These are phyloP conservation scores for Troides aeacus DNA, from an alignment of 2,888 invertebrate genomes.

Conservation along the genomic window DNA sequence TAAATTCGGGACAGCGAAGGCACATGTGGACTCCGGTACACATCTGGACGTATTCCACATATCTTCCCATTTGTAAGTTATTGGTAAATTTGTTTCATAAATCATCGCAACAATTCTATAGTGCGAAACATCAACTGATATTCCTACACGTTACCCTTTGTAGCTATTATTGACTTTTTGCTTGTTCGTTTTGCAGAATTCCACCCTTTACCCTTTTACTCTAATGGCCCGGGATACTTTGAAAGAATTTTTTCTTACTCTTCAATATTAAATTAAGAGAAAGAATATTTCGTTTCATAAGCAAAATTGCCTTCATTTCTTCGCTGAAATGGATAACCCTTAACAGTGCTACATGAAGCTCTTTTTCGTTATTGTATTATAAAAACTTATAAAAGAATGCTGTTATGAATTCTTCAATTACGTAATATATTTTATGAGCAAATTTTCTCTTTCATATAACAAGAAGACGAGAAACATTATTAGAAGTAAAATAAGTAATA, in stretches of 20 bases:
- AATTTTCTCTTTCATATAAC: not conserved
- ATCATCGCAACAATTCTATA: slow-evolving; percentile 5
- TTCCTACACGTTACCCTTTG: slow-evolving; percentile 28
- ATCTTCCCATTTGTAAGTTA: slow-evolving; percentile 9
- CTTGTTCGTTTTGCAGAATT: slow-evolving; percentile 30
- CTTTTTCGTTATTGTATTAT: slow-evolving; percentile 29
- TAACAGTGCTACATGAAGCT: slow-evolving; percentile 20
- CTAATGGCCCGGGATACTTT: slow-evolving; percentile 28
- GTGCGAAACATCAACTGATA: slow-evolving; percentile 39
- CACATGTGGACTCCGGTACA: slow-evolving; percentile 61
- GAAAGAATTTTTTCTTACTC: slow-evolving; percentile 28
- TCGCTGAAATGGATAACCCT: slow-evolving; percentile 29
- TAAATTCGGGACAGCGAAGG: slow-evolving; percentile 58
- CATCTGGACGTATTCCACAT: slow-evolving; percentile 56
- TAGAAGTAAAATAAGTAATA: too few species aligned
- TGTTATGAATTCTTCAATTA: slow-evolving; percentile 1
- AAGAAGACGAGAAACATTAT: too few species aligned
- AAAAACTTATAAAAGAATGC: slow-evolving; percentile 4
- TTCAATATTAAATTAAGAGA: slow-evolving; percentile 31
- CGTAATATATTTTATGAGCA: not conserved
- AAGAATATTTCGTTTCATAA: slow-evolving; percentile 31
- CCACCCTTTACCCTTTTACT: slow-evolving; percentile 31
- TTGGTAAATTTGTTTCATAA: slow-evolving; percentile 3
- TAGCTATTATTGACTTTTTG: slow-evolving; percentile 28
- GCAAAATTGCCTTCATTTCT: slow-evolving; percentile 28